These are phyloP conservation scores for Teleiodes luculella DNA, from an alignment of 2,888 invertebrate species.

Conservation along the genomic window DNA sequence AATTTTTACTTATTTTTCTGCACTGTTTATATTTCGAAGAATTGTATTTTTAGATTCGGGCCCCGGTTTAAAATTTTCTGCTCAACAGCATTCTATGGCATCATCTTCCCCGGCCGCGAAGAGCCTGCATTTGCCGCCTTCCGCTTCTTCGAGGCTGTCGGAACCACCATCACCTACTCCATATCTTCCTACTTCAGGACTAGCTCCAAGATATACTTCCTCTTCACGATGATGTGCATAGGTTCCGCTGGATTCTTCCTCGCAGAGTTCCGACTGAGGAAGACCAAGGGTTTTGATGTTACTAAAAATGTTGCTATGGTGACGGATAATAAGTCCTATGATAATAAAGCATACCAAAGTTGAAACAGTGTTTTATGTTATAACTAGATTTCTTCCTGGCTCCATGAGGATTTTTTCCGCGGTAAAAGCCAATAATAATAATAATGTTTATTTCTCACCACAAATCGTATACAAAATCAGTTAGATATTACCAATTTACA, in stretches of 20 bases:
- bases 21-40: too few species aligned
- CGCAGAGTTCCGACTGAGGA: neutral
- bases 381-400: too few species aligned
- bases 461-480: too few species aligned
- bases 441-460: too few species aligned
- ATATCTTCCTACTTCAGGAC: conserved; percentile 2
- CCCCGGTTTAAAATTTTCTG: too few species aligned
- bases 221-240: neutral
- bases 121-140: conserved; percentile 5
- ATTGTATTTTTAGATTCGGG: too few species aligned
- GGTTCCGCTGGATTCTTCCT: neutral
- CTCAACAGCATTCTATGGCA: conserved; percentile 6
- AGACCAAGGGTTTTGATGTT: neutral
- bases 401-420: too few species aligned
- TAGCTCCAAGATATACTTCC: conserved; percentile 5
- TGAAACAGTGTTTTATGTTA: neutral
- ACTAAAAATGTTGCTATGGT: neutral
- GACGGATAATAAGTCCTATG: neutral
- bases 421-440: too few species aligned
- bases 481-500: too few species aligned
- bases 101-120: conserved; percentile 5
- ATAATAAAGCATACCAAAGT: neutral
- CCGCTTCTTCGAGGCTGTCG: conserved; percentile 7
- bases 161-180: conserved; percentile 1
- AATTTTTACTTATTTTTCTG: too few species aligned